phyloP scores from a whole-genome alignment of 1,140 invertebrate species.

The Neodiprion fabricii region DNA sequence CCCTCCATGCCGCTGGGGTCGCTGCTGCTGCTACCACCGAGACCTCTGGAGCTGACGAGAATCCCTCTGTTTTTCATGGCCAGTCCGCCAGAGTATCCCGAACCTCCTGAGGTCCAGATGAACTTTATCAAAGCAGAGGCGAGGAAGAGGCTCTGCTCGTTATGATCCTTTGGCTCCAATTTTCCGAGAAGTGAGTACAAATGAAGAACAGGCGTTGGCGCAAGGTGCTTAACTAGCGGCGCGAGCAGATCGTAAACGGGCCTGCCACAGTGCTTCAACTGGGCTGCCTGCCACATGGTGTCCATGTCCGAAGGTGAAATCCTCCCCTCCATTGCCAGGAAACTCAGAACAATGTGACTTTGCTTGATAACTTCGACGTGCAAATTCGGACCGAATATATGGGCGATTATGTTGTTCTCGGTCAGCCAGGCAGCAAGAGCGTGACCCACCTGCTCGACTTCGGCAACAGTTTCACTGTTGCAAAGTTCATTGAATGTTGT shows the following conservation, averaged over 20 bases:
- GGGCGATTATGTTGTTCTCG: conserved; percentile 90
- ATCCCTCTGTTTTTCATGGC: conserved; percentile 55
- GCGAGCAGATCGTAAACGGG: conserved; percentile 91
- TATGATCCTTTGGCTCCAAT: conserved; percentile 88
- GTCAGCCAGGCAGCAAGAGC: conserved; percentile 88
- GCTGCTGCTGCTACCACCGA: conserved; percentile 62
- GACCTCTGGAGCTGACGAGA: conserved; percentile 37
- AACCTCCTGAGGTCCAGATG: conserved; percentile 82
- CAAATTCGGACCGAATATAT: conserved; percentile 94
- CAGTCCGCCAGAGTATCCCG: conserved; percentile 56
- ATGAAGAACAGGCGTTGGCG: conserved; percentile 86
- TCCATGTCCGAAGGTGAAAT: conserved; percentile 92
- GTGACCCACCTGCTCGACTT: conserved; percentile 84
- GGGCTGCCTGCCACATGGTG: conserved; percentile 91
- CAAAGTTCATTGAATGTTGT: conserved; percentile 89
- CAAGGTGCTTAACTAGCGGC: conserved; percentile 88
- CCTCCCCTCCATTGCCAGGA: conserved; percentile 88
- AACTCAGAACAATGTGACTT: conserved; percentile 91
- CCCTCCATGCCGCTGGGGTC: conserved; percentile 73
- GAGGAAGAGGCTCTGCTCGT: conserved; percentile 89
- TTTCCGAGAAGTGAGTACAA: conserved; percentile 83
- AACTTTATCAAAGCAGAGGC: conserved; percentile 89
- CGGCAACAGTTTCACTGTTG: conserved; percentile 83
- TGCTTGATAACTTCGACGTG: conserved; percentile 96
- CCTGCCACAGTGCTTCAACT: conserved; percentile 92